Base-by-base conservation (phyloP, 2,797 vertebrate genomes). In the Muraenolepis orangiensis region DNA sequence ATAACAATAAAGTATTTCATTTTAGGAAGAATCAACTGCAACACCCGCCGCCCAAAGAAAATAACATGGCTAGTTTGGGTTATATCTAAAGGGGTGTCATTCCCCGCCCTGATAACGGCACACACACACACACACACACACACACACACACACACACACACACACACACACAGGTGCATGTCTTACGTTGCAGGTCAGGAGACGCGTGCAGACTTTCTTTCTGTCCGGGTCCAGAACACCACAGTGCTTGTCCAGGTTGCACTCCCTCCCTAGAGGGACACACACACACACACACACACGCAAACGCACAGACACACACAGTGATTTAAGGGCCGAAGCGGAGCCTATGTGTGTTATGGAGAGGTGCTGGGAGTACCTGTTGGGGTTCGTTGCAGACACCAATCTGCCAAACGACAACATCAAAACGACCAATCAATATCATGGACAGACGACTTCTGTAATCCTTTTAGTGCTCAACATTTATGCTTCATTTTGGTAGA, bases 111-210 rank as follows among this genome's bases (percentile, higher is more conserved):
- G n/a, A n/a, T n/a, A n/a, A n/a, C n/a, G n/a, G n/a, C n/a, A n/a
- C n/a, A n/a, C n/a, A n/a, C n/a, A n/a, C n/a, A n/a, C n/a, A n/a
- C n/a, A n/a, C n/a, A n/a, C n/a, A n/a, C n/a, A n/a, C n/a, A n/a
- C n/a, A n/a, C n/a, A n/a, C n/a, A n/a, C n/a, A n/a, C n/a, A n/a
- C n/a, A n/a, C n/a, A n/a, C n/a, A n/a, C n/a, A n/a, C n/a, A n/a
- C n/a, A n/a, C n/a, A n/a, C n/a, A n/a, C n/a, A n/a, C n/a, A n/a
- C n/a, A n/a, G n/a, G 64, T 76, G 28, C 75, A 70, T 20, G 34
- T 42, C 91, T 93, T 90, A 98, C 96, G 91, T 98, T 98, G 95
- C 96, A 98, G 75, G 96, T 97, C 76, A 98, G 90, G 82, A 97
- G 90, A 70, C 96, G 95, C 31, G 96, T 97, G 88, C 96, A 97